Base-by-base conservation (phyloP, 2,797 vertebrate genomes). In the Artibeus lituratus region DNA sequence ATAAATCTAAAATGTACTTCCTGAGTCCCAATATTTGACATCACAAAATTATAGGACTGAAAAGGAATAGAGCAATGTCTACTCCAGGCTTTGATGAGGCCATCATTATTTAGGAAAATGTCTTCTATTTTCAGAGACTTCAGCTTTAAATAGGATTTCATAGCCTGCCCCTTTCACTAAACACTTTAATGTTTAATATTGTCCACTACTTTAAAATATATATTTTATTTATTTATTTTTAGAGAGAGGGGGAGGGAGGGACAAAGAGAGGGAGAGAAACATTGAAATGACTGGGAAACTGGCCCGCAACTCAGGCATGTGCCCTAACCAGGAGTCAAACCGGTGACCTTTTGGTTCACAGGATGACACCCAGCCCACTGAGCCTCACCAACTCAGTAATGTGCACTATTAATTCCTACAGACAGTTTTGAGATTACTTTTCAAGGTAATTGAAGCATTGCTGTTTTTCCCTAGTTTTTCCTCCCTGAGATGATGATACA, bases 401-500 rank as follows among this genome's bases (percentile, higher is more conserved):
- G 32, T 44, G 67, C 49, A 74, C 72, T 89, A 35, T 74, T 90
- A 85, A 70, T 70, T 93, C 44, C 55, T n/a, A 5, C 42, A 80
- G 70, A 93, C 35, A 82, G 42, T 24, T 51, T 81, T 53, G 39
- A 73, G 81, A 78, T 91, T 93, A 93, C 83, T 91, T 97, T 90
- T 97, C 84, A 95, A 94, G 69, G 81, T 87, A 95, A 96, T 10
- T 93, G 39, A 90, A 85, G n/a, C 32, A 94, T 94, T 87, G 73
- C n/a, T 26, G 35, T 16, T 14, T 69, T 39, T 51, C 4, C 6
- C 22, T 9, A 11, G 47, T 44, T 70, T 73, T 10, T 24, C 24
- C 53, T 74, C 35, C 39, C 87, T 67, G 11, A 49, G 29, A 95
- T 74, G 49, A 93, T 87, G 83, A 88, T 10, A 69, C 19, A 83